phyloP scores from a whole-genome alignment of 2,888 invertebrate species.

The Drosophila niveifrons region DNA sequence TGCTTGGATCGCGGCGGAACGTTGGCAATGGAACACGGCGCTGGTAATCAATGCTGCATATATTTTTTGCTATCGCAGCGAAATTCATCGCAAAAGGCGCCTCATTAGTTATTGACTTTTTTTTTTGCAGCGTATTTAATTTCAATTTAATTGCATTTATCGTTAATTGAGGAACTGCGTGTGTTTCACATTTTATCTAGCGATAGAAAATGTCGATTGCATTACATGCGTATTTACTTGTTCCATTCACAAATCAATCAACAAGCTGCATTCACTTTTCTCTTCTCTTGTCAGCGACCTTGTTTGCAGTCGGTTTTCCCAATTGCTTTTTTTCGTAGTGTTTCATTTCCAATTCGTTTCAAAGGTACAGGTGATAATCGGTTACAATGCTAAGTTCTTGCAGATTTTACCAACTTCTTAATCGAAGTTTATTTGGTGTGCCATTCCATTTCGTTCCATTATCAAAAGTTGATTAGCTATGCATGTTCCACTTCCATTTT shows the following conservation, averaged over 20 bases:
- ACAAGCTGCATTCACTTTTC: constrained; percentile 9
- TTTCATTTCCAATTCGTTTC: constrained; percentile 11
- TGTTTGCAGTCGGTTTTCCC: not conserved
- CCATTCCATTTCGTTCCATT: no score
- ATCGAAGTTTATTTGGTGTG: no score
- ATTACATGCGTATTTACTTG: not conserved
- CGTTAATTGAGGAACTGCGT: constrained; percentile 13
- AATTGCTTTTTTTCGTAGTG: not conserved
- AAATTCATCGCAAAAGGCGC: constrained; percentile 1
- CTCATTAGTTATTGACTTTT: constrained; percentile 7
- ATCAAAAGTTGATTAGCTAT: no score
- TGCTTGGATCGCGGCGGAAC: constrained; percentile 4
- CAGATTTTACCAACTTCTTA: no score
- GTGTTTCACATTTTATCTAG: not conserved
- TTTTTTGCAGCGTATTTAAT: constrained; percentile 8
- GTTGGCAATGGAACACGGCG: constrained; percentile 1
- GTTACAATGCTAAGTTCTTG: no score
- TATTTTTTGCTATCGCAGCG: constrained; percentile 3
- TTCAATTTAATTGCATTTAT: constrained; percentile 19
- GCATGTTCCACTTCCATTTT: no score
- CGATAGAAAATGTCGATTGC: constrained; percentile 9
- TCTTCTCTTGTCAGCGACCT: not conserved
- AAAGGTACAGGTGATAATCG: not conserved
- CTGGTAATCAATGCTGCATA: constrained; percentile 4
- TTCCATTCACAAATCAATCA: constrained; percentile 6